These are phyloP conservation scores for Oncorhynchus tshawytscha DNA, from an alignment of 2,113 vertebrate species.

Conservation along the genomic window DNA sequence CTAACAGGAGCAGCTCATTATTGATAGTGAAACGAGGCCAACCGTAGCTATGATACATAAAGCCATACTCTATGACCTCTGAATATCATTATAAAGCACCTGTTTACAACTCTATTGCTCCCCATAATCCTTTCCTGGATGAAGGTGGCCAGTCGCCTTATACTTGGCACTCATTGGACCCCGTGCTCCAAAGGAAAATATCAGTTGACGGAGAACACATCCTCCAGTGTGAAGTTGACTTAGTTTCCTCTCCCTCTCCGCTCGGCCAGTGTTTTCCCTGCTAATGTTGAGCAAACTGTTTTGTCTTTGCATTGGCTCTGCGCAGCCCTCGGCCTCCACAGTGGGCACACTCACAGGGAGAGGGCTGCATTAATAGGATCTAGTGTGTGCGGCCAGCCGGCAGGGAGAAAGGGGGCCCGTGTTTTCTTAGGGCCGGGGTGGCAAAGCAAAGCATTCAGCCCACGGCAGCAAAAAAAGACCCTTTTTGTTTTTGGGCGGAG, in stretches of 20 bases:
- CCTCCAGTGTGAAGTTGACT: slow-evolving; percentile 68
- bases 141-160: slow-evolving; percentile 24
- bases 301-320: slow-evolving; percentile 95
- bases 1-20: slow-evolving; percentile 1
- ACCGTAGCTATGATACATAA: slow-evolving; percentile 19
- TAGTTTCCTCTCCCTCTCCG: slow-evolving; percentile 53
- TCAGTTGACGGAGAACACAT: slow-evolving; percentile 71
- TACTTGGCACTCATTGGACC: slow-evolving; percentile 60
- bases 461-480: slow-evolving; percentile 86
- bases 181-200: slow-evolving; percentile 54
- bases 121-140: slow-evolving; percentile 36
- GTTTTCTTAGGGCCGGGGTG: slow-evolving; percentile 98
- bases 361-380: slow-evolving; percentile 88
- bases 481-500: slow-evolving; percentile 89
- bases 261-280: slow-evolving; percentile 71
- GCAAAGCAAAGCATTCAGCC: slow-evolving; percentile 98
- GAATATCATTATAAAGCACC: slow-evolving; percentile 58
- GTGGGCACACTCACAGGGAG: slow-evolving; percentile 77
- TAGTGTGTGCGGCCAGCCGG: slow-evolving; percentile 87
- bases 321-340: slow-evolving; percentile 81
- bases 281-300: slow-evolving; percentile 97
- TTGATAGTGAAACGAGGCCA: neutral
- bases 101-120: slow-evolving; percentile 45
- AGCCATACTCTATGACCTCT: slow-evolving; percentile 8
- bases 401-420: slow-evolving; percentile 87